These are phyloP conservation scores for Calephelis virginiensis DNA, from an alignment of 1,140 invertebrate genomes.

Conservation along the genomic window DNA sequence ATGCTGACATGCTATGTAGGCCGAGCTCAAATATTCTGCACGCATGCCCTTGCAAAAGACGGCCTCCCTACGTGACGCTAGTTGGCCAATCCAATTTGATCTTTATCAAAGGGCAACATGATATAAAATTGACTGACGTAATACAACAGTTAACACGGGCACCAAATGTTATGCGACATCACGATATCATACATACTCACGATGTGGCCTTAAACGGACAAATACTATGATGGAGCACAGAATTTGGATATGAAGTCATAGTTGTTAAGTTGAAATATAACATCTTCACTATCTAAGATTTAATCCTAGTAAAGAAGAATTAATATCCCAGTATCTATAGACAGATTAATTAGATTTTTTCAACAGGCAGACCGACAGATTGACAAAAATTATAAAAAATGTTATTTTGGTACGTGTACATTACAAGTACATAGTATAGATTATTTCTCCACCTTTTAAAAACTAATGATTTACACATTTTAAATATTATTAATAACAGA, in stretches of 20 bases:
- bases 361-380: too few species aligned
- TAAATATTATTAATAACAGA: too few species aligned
- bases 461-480: too few species aligned
- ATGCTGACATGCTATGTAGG: slow-evolving; percentile 62
- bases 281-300: too few species aligned
- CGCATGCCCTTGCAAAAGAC: slow-evolving; percentile 53
- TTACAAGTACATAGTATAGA: too few species aligned
- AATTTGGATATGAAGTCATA: not conserved
- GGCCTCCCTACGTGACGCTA: slow-evolving; percentile 48
- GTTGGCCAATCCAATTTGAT: slow-evolving; percentile 25
- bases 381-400: too few species aligned
- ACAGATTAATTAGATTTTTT: too few species aligned
- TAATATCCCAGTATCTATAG: too few species aligned
- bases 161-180: slow-evolving; percentile 9
- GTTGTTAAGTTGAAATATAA: too few species aligned
- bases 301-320: too few species aligned
- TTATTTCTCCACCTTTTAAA: too few species aligned
- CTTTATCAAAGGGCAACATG: slow-evolving; percentile 30
- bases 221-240: not conserved
- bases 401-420: too few species aligned
- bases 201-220: slow-evolving; percentile 21
- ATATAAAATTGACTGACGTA: slow-evolving; percentile 14
- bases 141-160: not conserved
- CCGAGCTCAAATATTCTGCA: slow-evolving; percentile 47
- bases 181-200: slow-evolving; percentile 20